These are phyloP conservation scores for Forbesichthys agassizii DNA, from an alignment of 2,113 vertebrate genomes.

Conservation along the genomic window DNA sequence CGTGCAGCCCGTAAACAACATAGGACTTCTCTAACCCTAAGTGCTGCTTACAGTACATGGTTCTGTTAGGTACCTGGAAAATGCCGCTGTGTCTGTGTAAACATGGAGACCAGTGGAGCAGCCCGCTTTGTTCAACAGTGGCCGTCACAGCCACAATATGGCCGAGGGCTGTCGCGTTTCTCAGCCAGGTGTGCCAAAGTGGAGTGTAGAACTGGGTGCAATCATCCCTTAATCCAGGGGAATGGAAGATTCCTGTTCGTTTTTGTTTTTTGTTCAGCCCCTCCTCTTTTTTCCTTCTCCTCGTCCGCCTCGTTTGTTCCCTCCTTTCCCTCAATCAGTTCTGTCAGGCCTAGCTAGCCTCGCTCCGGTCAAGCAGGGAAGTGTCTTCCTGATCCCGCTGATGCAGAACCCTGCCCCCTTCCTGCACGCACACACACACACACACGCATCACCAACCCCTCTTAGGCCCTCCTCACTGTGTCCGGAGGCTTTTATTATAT, in stretches of 20 bases:
- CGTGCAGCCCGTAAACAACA: slow-evolving; percentile 50
- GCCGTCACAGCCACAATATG: not conserved
- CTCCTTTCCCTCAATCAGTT: slow-evolving; percentile 4
- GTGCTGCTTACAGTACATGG: slow-evolving; percentile 25
- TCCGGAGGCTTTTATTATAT: not conserved
- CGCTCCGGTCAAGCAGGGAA: slow-evolving; percentile 52
- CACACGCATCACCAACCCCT: slow-evolving; percentile 8
- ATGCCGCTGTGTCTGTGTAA: slow-evolving; percentile 36
- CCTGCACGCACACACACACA: not conserved
- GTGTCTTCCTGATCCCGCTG: slow-evolving; percentile 56
- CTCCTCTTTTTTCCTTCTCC: slow-evolving; percentile 9
- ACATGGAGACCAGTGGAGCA: slow-evolving; percentile 20
- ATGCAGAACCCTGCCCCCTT: slow-evolving; percentile 25
- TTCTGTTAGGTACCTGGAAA: slow-evolving; percentile 34
- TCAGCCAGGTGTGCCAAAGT: slow-evolving; percentile 30
- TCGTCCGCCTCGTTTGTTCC: slow-evolving; percentile 1
- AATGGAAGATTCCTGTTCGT: not conserved
- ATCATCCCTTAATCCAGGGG: slow-evolving; percentile 31
- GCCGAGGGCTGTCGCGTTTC: slow-evolving; percentile 12
- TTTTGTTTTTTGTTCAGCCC: slow-evolving; percentile 16
- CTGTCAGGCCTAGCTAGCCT: slow-evolving; percentile 27
- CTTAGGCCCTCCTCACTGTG: not conserved
- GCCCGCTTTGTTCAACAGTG: slow-evolving; percentile 4
- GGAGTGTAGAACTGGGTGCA: slow-evolving; percentile 24
- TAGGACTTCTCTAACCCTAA: slow-evolving; percentile 41